Conservation (phyloP, 2,113 vertebrate species). For the Bos taurus region ARS-UCD2.0 NC_037335.1:83562001-83562500, state of each 20-base stretch:
- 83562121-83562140: neutral
- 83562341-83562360: neutral
- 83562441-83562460: neutral
- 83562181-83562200: neutral
- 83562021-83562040: no score
- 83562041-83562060: no score
- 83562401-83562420: neutral
- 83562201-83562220: neutral
- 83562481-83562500: neutral
- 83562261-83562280: neutral
- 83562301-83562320: neutral
- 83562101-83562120: neutral
- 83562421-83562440: neutral
- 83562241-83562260: neutral
- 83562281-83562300: neutral
- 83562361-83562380: neutral
- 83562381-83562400: neutral
- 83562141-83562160: neutral
- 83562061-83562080: no score
- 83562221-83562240: neutral
- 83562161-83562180: neutral
- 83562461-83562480: neutral
- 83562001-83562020: no score
- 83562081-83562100: no score
- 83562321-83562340: neutral